Evolutionary conservation across 2,797 vertebrate species (phyloP).

Genomic region (Thunnus albacares): DNA sequence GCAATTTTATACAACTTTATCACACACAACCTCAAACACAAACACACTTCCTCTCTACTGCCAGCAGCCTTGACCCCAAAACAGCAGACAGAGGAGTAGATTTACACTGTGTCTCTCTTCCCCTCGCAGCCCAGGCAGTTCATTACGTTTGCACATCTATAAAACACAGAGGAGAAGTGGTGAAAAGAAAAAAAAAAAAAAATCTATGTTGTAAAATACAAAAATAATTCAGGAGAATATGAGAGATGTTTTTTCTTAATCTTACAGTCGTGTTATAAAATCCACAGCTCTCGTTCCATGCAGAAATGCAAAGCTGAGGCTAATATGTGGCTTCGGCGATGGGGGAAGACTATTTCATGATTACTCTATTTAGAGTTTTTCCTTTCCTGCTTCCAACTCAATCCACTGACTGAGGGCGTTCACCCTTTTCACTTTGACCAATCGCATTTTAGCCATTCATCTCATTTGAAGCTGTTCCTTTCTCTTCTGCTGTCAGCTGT

Average conservation of each 20-base stretch:
- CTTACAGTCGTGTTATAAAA: neutral
- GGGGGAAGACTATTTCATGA: too few species aligned
- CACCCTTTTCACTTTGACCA: neutral
- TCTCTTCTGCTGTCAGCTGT: neutral
- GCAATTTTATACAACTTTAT: slow-evolving; percentile 19
- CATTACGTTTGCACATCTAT: slow-evolving; percentile 26
- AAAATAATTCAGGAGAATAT: neutral
- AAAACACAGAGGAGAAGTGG: slow-evolving; percentile 35
- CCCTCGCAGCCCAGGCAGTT: slow-evolving; percentile 1
- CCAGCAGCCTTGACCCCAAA: slow-evolving; percentile 41
- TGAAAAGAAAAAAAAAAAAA: neutral
- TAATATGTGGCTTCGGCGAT: too few species aligned
- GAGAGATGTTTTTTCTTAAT: slow-evolving; percentile 4
- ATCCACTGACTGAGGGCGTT: neutral
- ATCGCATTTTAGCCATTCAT: neutral
- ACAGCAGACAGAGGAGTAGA: slow-evolving; percentile 12
- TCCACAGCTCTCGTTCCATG: neutral
- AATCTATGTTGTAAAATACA: neutral
- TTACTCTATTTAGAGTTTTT: neutral
- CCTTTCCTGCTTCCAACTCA: neutral
- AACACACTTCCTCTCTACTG: slow-evolving; percentile 24
- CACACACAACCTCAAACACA: slow-evolving; percentile 40
- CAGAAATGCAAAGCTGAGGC: too few species aligned
- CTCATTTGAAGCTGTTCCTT: too few species aligned
- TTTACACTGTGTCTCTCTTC: neutral